Conservation (phyloP, 1,140 invertebrate species). For the Drosophila guanche region DNA sequence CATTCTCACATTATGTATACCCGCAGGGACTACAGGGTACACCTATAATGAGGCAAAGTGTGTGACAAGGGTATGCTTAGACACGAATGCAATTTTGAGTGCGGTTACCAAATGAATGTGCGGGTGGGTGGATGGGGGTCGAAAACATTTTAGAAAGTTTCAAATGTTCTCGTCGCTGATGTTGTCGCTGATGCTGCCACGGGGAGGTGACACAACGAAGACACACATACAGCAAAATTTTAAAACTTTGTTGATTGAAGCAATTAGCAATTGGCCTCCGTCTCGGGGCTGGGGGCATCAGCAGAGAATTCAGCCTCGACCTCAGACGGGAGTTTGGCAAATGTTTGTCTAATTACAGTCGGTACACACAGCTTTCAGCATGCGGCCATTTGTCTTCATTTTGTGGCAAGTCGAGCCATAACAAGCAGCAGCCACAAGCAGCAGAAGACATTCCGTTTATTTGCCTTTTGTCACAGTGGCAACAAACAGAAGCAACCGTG, state of each 20-base stretch:
- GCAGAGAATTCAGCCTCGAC: constrained; percentile 32
- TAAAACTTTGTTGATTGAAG: constrained; percentile 72
- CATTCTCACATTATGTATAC: too few relatives aligned
- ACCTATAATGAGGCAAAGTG: too few relatives aligned
- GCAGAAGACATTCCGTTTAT: constrained; percentile 48
- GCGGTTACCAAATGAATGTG: too few relatives aligned
- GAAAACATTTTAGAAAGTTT: too few relatives aligned
- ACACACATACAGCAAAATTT: constrained; percentile 28
- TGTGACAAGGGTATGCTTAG: too few relatives aligned
- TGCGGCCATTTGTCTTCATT: constrained; percentile 77
- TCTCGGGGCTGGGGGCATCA: not conserved
- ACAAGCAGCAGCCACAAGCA: constrained; percentile 4
- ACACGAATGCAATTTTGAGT: too few relatives aligned
- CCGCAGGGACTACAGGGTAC: too few relatives aligned
- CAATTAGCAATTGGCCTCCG: constrained; percentile 74
- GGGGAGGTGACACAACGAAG: too few relatives aligned
- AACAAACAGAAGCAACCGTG: constrained; percentile 43
- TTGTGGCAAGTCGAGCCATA: constrained; percentile 38
- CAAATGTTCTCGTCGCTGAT: too few relatives aligned
- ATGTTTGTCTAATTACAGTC: constrained; percentile 79
- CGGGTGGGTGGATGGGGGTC: too few relatives aligned
- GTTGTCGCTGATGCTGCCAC: too few relatives aligned
- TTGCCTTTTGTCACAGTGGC: constrained; percentile 69
- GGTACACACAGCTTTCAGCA: constrained; percentile 74
- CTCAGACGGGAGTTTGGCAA: constrained; percentile 36